Base-by-base conservation (phyloP, 1,140 invertebrate genomes). In the Tetramorium simillimum region DNA sequence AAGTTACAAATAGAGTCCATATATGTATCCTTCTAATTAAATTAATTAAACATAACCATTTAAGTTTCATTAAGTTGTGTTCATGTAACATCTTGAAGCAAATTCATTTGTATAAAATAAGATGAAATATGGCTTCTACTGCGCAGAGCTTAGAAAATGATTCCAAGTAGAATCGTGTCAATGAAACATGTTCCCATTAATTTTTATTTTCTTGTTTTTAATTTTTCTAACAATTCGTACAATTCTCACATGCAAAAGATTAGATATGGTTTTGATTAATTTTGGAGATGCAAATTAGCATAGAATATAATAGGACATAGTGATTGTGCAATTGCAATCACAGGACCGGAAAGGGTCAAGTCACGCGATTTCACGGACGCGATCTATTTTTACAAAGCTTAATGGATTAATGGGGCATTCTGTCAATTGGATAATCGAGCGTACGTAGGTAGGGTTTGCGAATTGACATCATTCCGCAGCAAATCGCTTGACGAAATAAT, bases 311-410 rank as follows among this genome's bases (percentile, higher is more conserved):
- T 49, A 81, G 33, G 16, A 33, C 43, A 24, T n/a, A 4, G 12
- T 51, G 12, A 77, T 4, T 24, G 28, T 33, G 21, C 63, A 69
- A 81, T 70, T 70, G 37, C 78, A 56, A 81, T 81, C 78, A 43
- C 63, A 28, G 63, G 21, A 24, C 78, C 51, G 63, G 63, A 81
- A 81, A 81, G 77, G 65, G 18, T 70, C 69, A 60, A 72, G 80
- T 84, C 69, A 73, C 53, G 80, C 80, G 80, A 84, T 84, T 84
- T 73, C 53, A 84, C 80, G 53, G 40, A 82, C 78, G 67, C 78
- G 53, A 84, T 84, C 80, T 84, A 53, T 73, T 84, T 84, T 84
- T 73, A 84, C 80, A 73, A 37, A 73, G 67, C 67, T 73, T 84
- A 73, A 84, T 84, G 69, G 80, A 84, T 84, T 73, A 81, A 81